Conservation (phyloP, 2,797 vertebrate genomes). For the Smutsia temminckii region DNA sequence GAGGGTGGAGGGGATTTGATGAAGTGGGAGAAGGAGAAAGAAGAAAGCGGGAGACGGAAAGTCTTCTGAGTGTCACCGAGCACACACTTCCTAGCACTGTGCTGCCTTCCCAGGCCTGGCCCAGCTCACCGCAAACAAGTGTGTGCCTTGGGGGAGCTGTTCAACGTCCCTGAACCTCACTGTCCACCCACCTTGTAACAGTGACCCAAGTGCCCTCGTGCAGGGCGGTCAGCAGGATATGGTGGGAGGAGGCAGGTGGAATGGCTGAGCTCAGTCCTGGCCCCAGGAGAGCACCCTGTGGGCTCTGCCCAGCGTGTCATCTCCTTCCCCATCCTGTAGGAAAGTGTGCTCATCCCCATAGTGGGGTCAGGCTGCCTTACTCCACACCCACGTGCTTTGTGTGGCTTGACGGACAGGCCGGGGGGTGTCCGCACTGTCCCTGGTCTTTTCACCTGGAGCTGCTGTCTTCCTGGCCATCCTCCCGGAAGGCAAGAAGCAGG, state of each 20-base stretch:
- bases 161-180: not conserved
- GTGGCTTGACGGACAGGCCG: not conserved
- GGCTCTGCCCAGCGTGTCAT: too few species aligned
- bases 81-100: not conserved
- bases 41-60: not conserved
- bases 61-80: fast-evolving
- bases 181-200: not conserved
- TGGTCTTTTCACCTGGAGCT: not conserved
- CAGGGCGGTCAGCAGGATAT: not conserved
- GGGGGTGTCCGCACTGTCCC: too few species aligned
- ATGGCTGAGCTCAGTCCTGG: not conserved
- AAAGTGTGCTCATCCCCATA: not conserved
- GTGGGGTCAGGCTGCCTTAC: not conserved
- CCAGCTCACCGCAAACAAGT: not conserved
- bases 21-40: not conserved
- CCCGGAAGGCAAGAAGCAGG: not conserved
- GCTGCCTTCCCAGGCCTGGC: not conserved
- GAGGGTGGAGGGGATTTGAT: not conserved
- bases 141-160: not conserved
- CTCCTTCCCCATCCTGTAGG: too few species aligned
- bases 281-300: not conserved
- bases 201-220: too few species aligned
- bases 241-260: too few species aligned
- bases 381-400: not conserved
- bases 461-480: not conserved